phyloP scores from a whole-genome alignment of 2,113 vertebrate species.

The Heterotis niloticus region DNA sequence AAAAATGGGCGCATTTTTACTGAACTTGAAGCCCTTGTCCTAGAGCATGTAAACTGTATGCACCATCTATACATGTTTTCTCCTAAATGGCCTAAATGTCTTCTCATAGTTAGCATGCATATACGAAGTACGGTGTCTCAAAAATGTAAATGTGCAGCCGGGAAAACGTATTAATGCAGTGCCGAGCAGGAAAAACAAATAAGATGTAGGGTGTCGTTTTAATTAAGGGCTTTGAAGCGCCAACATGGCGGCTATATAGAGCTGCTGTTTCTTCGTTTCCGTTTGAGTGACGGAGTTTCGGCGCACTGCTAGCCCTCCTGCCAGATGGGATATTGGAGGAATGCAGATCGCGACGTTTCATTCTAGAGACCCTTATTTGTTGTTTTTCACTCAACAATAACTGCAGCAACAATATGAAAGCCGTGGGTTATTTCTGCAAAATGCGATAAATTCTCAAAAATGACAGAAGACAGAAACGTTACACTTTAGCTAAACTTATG shows the following conservation, averaged over 20 bases:
- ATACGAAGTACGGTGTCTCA: not conserved
- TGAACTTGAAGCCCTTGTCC: no score
- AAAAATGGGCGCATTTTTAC: no score
- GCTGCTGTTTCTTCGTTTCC: not conserved
- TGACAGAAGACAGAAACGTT: not conserved
- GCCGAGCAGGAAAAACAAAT: not conserved
- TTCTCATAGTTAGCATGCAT: not conserved
- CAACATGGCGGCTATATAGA: slow-evolving; percentile 34
- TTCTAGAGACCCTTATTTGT: not conserved
- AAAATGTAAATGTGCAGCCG: not conserved
- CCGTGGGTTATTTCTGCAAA: not conserved
- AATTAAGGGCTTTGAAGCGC: not conserved
- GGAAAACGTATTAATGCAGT: no score
- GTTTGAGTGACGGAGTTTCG: not conserved
- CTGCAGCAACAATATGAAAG: not conserved
- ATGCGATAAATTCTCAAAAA: not conserved
- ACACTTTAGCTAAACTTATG: not conserved
- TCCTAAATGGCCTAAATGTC: no score
- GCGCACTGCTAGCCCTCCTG: not conserved
- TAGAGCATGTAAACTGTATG: no score
- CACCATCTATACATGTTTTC: no score
- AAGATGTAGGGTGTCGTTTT: not conserved
- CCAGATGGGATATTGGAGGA: slow-evolving; percentile 13
- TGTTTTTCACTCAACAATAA: not conserved
- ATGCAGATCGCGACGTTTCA: no score